phyloP scores from a whole-genome alignment of 2,113 vertebrate genomes.

The Zosterops lateralis region DNA sequence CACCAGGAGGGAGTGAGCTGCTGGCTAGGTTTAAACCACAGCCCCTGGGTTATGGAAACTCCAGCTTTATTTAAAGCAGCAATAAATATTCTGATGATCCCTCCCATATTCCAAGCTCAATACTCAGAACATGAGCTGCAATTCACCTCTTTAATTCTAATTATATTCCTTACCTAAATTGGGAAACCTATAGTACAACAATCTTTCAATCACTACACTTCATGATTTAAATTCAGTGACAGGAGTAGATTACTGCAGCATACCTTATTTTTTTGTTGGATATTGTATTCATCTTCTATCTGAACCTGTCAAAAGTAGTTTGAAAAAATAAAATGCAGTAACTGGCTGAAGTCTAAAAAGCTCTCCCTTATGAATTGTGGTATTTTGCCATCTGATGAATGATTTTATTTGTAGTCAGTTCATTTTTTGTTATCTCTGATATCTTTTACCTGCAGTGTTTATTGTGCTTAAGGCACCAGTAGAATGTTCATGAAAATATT shows the following conservation, averaged over 20 bases:
- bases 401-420: conserved; percentile 41
- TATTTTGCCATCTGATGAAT: conserved; percentile 44
- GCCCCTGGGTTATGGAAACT: not conserved
- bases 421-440: conserved; percentile 26
- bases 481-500: conserved; percentile 47
- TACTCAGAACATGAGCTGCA: not conserved
- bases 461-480: conserved; percentile 36
- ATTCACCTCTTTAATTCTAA: not conserved
- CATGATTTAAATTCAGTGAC: not conserved
- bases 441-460: conserved; percentile 51
- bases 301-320: not conserved
- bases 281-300: not conserved
- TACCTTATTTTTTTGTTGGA: not conserved
- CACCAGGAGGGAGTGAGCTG: not conserved
- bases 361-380: not conserved
- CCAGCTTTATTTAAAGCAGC: not conserved
- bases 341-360: not conserved
- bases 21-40: not conserved
- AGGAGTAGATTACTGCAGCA: not conserved
- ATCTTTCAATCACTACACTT: not conserved
- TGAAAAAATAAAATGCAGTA: not conserved
- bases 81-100: not conserved
- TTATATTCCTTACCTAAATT: not conserved
- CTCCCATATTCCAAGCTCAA: not conserved
- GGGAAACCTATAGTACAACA: not conserved